Conservation (phyloP, 2,797 vertebrate genomes). For the Sebastes aleutianus region DNA sequence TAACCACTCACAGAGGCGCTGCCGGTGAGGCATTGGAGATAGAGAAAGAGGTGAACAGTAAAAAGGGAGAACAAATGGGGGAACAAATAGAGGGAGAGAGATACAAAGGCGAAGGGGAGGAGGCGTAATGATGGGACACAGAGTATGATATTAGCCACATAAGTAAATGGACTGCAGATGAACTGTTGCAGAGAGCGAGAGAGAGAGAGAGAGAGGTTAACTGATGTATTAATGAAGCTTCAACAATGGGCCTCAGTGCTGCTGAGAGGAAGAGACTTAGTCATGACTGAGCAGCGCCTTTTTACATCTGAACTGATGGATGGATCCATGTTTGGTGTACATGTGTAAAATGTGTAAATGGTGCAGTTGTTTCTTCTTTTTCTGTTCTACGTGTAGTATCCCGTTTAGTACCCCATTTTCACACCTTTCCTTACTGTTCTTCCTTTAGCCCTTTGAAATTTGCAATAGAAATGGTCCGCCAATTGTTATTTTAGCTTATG, state of each 20-base stretch:
- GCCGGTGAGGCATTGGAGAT: slow-evolving; percentile 16
- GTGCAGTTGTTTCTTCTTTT: background rate
- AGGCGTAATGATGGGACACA: slow-evolving; percentile 9
- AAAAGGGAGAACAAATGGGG: slow-evolving; percentile 41
- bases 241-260: slow-evolving; percentile 49
- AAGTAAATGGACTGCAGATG: slow-evolving; percentile 39
- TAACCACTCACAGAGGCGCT: slow-evolving; percentile 37
- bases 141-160: slow-evolving; percentile 21
- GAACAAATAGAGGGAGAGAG: slow-evolving; percentile 31
- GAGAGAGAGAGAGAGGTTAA: slow-evolving; percentile 16
- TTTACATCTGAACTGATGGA: slow-evolving; percentile 9
- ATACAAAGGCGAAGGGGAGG: background rate
- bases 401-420: too few species aligned
- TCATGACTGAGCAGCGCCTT: slow-evolving; percentile 22
- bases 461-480: too few species aligned
- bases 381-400: background rate
- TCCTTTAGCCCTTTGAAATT: too few species aligned
- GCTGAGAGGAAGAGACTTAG: slow-evolving; percentile 29
- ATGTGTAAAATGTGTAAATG: background rate
- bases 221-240: slow-evolving; percentile 50
- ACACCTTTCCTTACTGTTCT: too few species aligned
- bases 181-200: slow-evolving; percentile 22
- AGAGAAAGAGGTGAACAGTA: slow-evolving; percentile 38
- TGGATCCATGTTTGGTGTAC: background rate
- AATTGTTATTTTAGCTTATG: too few species aligned